Evolutionary conservation across 2,888 invertebrate genomes (phyloP), one percentile per base, ranked within the genome.

Genomic region (Polydrusus pterygomalis): DNA sequence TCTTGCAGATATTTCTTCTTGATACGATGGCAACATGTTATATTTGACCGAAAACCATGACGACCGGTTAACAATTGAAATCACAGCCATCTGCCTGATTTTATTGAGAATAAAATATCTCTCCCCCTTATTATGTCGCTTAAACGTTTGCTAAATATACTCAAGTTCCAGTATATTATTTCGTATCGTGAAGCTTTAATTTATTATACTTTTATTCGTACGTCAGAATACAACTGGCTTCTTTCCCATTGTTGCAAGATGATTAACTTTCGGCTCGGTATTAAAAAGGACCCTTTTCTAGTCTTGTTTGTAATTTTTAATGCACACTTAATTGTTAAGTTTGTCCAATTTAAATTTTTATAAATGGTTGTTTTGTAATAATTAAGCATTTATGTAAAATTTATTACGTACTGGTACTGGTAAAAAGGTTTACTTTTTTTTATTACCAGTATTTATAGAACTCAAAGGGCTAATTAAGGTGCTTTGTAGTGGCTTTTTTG

Each of bases 131-230:
- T 82, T 81, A 87, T 86, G 83, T 84, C 82, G 83, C 70, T 82
- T 86, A 87, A 87, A 86, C 85, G 86, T 84, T 84, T 83, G 86
- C 86, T 86, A 87, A 87, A 87, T 87, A 87, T 85, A 86, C 85
- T 85, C 82, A 80, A 84, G 79, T 83, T 81, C 81, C 80, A 84
- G 81, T 85, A 83, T 86, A 86, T 86, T 85, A 86, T 86, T 86
- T 84, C 84, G 80, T 83, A 85, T 84, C 84, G 85, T 85, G 85
- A 83, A 86, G 83, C 84, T 81, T 81, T 86, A 86, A 87, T 87
- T 87, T 86, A 87, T 86, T 82, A 79, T 73, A 78, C 78, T 75
- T 77, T 78, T 77, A 78, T 79, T 82, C 78, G 81, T 81, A 78
- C 78, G 86, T 85, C 85, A 85, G 81, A 79, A 70, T 73, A 74